Evolutionary conservation across 1,140 invertebrate species (phyloP).

Genomic region (Macrobrachium nipponense): DNA sequence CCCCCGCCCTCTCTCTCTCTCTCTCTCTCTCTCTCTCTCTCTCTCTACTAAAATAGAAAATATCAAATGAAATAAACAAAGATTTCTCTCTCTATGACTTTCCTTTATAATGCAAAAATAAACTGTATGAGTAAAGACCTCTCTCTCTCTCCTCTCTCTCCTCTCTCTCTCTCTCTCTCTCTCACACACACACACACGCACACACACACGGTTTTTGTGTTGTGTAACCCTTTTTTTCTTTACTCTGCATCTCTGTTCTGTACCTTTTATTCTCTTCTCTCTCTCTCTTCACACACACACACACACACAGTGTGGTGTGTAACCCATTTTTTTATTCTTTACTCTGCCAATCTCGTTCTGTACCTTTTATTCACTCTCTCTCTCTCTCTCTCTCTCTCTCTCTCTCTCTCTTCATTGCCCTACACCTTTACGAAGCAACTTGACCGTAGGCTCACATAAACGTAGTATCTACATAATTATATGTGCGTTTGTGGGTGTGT

Average conservation of each 20-base stretch:
- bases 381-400: conserved; percentile 24
- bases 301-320: too few relatives aligned
- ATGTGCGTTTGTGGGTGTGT: conserved; percentile 27
- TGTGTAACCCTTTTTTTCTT: background rate
- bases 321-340: too few relatives aligned
- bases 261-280: background rate
- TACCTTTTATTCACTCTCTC: background rate
- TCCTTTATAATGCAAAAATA: background rate
- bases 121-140: background rate
- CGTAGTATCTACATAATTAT: background rate
- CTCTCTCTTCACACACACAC: too few relatives aligned
- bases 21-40: background rate
- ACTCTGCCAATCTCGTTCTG: too few relatives aligned
- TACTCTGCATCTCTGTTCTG: background rate
- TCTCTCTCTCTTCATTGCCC: background rate
- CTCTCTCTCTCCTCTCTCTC: background rate
- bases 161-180: background rate
- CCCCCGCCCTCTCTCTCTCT: background rate
- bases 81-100: background rate
- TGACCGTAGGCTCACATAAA: background rate
- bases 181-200: conserved; percentile 15
- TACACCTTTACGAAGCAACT: background rate
- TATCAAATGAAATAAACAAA: background rate
- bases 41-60: background rate
- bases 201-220: background rate